Base-by-base conservation (phyloP, 1,140 invertebrate species). In the Drosophila santomea region DNA sequence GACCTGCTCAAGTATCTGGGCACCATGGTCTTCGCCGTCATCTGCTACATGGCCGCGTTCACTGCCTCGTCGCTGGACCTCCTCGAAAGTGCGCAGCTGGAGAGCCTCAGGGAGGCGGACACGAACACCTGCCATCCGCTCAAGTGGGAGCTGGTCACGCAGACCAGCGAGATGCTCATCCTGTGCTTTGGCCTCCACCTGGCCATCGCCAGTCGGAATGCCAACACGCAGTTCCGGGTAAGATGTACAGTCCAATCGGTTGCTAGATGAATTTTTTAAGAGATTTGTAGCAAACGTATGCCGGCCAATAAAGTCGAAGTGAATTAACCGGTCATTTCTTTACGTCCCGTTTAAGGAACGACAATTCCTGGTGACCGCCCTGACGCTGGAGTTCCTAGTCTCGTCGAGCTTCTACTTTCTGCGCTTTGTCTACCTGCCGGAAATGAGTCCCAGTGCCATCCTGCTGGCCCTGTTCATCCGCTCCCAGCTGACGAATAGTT, bases 71-170 rank as follows among this genome's bases (percentile, higher is more conserved):
- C 93, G 51, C 74, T 95, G 51, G 94, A 95, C 79, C 94, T 95
- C 68, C 92, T 94, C 45, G 91, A 93, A 69, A 94, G 93, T 93
- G 82, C 80, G 23, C 79, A 92, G 38, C 51, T 92, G 68, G 84
- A 88, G 39, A 91, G 90, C 25, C 86, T 55, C 86, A 93, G 76
- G 92, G 94, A 78, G 82, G 94, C 73, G 81, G 93, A 75, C 94
- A 95, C 93, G 73, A 93, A 94, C 68, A 94, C 94, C 38, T 98
- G 97, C 92, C 95, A 95, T 91, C 94, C 95, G n/a, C 94, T 96
- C 38, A 96, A 96, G 93, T 98, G 97, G 97, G 97, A 98, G 89
- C 97, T 97, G 92, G 96, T 98, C 58, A 97, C 97, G 28, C 96
- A 97, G 93, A 93, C 94, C 52, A 97, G 96, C n/a, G 97, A 98